Conservation (phyloP, 23 tunicate genomes). For the Trididemnum clinides region DNA sequence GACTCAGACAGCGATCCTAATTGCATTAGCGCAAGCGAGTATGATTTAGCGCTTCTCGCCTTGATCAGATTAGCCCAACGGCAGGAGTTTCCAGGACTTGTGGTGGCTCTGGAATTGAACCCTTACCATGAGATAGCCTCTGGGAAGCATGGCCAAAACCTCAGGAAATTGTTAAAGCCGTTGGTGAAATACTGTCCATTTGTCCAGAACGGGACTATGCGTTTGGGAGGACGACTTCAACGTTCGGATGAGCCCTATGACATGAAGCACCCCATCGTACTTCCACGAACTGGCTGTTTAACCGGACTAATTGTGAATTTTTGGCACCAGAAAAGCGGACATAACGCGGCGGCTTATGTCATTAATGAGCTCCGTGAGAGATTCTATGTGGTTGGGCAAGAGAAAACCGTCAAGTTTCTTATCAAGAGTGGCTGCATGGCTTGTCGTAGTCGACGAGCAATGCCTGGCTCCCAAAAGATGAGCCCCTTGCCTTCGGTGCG, state of each 20-base stretch:
- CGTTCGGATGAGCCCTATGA: not conserved
- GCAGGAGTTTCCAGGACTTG: constrained; percentile 14
- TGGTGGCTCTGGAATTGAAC: not conserved
- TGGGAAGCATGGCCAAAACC: not conserved
- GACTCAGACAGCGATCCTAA: not conserved
- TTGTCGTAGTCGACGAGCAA: not conserved
- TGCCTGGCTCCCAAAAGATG: constrained; percentile 3
- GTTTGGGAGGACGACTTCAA: constrained; percentile 12
- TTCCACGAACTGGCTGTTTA: not conserved
- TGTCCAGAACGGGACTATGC: not conserved
- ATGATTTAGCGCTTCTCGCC: constrained; percentile 1
- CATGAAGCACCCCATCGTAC: constrained; percentile 2
- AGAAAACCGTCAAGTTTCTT: not conserved
- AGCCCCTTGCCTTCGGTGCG: constrained; percentile 9
- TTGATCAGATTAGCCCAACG: not conserved
- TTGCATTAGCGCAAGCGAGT: constrained; percentile 8
- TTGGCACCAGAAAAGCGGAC: not conserved
- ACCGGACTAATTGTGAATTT: not conserved
- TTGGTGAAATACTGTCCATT: constrained; percentile 8
- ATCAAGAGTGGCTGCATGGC: not conserved
- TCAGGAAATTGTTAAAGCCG: not conserved
- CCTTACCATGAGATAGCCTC: constrained; percentile 12
- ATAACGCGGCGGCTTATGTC: not conserved
- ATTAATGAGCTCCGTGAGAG: not conserved
- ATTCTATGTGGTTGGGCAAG: constrained; percentile 14